Conservation (phyloP, 2,888 invertebrate species). For the Pasiphila rectangulata region DNA sequence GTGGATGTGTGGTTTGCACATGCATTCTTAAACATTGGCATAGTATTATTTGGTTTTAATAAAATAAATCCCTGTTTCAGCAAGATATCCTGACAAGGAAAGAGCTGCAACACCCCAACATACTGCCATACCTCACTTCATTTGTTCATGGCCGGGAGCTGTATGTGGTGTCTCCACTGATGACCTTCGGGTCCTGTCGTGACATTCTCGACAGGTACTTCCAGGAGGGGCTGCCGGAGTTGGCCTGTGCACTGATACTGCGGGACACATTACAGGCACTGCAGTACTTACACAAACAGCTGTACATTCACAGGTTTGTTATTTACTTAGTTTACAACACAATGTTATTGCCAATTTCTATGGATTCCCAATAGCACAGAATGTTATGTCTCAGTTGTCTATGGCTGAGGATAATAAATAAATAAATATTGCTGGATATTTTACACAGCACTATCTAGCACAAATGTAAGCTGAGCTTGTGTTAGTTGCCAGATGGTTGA, state of each 20-base stretch:
- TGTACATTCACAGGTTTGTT: slow-evolving; percentile 89
- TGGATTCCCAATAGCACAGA: too few species aligned
- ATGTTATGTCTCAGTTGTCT: too few species aligned
- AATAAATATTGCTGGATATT: too few species aligned
- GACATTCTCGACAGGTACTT: slow-evolving; percentile 90
- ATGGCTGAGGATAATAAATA: too few species aligned
- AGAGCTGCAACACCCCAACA: slow-evolving; percentile 89
- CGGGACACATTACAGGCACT: slow-evolving; percentile 89
- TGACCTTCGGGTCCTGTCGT: slow-evolving; percentile 91
- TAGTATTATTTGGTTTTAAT: too few species aligned
- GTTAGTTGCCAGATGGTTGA: too few species aligned
- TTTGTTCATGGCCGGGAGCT: slow-evolving; percentile 90
- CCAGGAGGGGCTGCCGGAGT: slow-evolving; percentile 88
- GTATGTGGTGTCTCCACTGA: slow-evolving; percentile 89
- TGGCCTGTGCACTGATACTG: slow-evolving; percentile 89
- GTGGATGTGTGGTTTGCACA: too few species aligned
- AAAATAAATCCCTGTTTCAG: slow-evolving; percentile 66
- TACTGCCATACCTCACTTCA: slow-evolving; percentile 87
- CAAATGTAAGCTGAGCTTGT: too few species aligned
- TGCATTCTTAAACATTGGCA: too few species aligned
- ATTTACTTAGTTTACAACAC: too few species aligned
- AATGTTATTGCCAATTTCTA: too few species aligned
- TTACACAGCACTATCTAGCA: too few species aligned
- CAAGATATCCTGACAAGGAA: slow-evolving; percentile 89
- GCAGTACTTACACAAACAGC: slow-evolving; percentile 91